phyloP scores from a whole-genome alignment of 2,113 vertebrate species.

The Chaetodon trifascialis region DNA sequence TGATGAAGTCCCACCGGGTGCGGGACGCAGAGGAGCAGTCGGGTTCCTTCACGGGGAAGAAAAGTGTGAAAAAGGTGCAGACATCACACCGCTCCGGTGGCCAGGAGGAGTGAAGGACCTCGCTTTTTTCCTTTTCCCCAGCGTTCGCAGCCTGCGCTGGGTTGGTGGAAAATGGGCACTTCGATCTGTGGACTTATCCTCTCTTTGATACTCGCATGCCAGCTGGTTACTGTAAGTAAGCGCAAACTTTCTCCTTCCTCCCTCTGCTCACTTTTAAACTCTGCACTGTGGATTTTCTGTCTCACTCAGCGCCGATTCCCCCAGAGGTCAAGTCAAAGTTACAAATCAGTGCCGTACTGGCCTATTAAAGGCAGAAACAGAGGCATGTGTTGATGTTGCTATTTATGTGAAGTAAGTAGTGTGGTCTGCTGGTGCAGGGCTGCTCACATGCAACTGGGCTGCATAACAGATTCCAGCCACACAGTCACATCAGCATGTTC shows the following conservation, averaged over 20 bases:
- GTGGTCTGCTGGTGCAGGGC: conserved; percentile 11
- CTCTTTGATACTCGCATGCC: conserved; percentile 74
- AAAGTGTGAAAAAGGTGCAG: conserved; percentile 63
- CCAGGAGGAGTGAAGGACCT: conserved; percentile 75
- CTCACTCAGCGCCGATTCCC: background rate
- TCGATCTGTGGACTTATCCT: conserved; percentile 77
- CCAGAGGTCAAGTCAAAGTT: conserved; percentile 3
- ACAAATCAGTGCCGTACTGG: conserved; percentile 27
- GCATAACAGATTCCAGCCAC: conserved; percentile 30
- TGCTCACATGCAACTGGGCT: conserved; percentile 52
- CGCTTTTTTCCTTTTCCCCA: conserved; percentile 49
- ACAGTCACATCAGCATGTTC: conserved; percentile 11
- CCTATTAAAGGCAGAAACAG: conserved; percentile 28
- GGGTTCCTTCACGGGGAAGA: conserved; percentile 50
- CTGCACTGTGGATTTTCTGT: background rate
- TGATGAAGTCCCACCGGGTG: conserved; percentile 79
- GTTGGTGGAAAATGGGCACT: conserved; percentile 80
- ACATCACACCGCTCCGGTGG: conserved; percentile 40
- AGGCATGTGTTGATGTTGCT: conserved; percentile 31
- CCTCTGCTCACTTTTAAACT: conserved; percentile 13
- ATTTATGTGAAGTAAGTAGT: conserved; percentile 36
- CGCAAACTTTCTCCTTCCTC: conserved; percentile 34
- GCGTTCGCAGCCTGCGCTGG: conserved; percentile 75
- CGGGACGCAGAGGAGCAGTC: conserved; percentile 71
- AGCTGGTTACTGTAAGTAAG: conserved; percentile 83